Evolutionary conservation across 2,797 vertebrate genomes (phyloP).

Genomic region (Spheniscus humboldti): DNA sequence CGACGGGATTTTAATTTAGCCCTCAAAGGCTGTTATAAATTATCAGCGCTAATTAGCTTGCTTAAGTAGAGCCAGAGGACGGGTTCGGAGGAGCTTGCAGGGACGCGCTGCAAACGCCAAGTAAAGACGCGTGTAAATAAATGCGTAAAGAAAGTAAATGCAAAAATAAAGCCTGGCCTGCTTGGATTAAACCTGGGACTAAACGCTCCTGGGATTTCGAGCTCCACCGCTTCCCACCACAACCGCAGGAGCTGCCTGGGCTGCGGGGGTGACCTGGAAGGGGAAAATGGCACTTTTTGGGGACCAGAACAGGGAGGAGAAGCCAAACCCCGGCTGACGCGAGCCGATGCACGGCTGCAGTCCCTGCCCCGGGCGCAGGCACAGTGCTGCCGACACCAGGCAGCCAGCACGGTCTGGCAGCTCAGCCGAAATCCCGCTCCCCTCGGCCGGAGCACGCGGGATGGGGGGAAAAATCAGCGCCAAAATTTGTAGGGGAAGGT

Average conservation of each 20-base stretch:
- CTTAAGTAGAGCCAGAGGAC: not conserved
- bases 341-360: not conserved
- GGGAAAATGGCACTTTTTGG: not conserved
- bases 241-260: accelerated
- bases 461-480: accelerated
- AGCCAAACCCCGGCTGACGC: not conserved
- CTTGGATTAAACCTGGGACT: not conserved
- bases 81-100: not conserved
- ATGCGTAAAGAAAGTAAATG: not conserved
- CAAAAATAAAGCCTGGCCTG: not conserved
- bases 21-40: not conserved
- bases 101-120: not conserved
- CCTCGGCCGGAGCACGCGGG: not conserved
- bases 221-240: not conserved
- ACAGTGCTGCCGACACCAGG: not conserved
- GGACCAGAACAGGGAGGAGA: not conserved
- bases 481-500: accelerated
- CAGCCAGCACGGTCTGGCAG: not conserved
- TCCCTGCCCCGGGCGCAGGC: not conserved
- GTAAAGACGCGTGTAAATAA: not conserved
- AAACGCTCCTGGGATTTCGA: not conserved
- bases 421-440: not conserved
- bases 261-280: not conserved
- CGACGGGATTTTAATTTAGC: not conserved
- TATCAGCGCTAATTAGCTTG: not conserved